Conservation (phyloP, 2,888 invertebrate species). For the Papilio elwesi region DNA sequence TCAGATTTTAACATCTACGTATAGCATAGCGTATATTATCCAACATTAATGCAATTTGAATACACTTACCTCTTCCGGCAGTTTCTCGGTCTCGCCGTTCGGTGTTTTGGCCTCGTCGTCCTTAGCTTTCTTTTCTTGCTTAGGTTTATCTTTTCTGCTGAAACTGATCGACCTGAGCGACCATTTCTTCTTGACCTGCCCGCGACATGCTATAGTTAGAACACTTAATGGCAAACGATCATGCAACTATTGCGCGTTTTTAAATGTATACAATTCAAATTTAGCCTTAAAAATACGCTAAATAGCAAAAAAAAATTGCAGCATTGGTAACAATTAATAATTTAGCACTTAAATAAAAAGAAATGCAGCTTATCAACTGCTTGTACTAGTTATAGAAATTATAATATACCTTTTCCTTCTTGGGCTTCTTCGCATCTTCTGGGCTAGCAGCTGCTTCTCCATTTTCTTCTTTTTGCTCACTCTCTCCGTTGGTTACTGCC, state of each 20-base stretch:
- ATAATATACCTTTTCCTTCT: slow-evolving; percentile 85
- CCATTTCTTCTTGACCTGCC: slow-evolving; percentile 93
- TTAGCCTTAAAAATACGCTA: slow-evolving; percentile 34
- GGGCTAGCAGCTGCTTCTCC: slow-evolving; percentile 67
- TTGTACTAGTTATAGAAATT: slow-evolving; percentile 13
- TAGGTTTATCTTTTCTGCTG: slow-evolving; percentile 93
- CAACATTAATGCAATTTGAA: slow-evolving; percentile 18
- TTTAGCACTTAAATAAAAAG: slow-evolving; percentile 12
- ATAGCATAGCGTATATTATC: slow-evolving; percentile 15
- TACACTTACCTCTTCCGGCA: slow-evolving; percentile 86
- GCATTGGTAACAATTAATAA: neutral
- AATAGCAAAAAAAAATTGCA: slow-evolving; percentile 16
- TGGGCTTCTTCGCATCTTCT: slow-evolving; percentile 85
- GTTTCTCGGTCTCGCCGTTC: slow-evolving; percentile 86
- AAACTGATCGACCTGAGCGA: slow-evolving; percentile 94
- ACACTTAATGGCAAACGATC: slow-evolving; percentile 53
- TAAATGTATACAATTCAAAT: neutral
- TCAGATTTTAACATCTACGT: slow-evolving; percentile 15
- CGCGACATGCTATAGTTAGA: slow-evolving; percentile 61
- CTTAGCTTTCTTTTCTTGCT: slow-evolving; percentile 88
- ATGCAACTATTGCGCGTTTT: slow-evolving; percentile 48
- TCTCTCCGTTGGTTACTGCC: slow-evolving; percentile 73
- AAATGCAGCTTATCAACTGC: neutral
- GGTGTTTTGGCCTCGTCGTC: slow-evolving; percentile 81
- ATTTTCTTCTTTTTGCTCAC: slow-evolving; percentile 73